Evolutionary conservation across 1,140 invertebrate genomes (phyloP).

Genomic region (Ridgeia piscesae): DNA sequence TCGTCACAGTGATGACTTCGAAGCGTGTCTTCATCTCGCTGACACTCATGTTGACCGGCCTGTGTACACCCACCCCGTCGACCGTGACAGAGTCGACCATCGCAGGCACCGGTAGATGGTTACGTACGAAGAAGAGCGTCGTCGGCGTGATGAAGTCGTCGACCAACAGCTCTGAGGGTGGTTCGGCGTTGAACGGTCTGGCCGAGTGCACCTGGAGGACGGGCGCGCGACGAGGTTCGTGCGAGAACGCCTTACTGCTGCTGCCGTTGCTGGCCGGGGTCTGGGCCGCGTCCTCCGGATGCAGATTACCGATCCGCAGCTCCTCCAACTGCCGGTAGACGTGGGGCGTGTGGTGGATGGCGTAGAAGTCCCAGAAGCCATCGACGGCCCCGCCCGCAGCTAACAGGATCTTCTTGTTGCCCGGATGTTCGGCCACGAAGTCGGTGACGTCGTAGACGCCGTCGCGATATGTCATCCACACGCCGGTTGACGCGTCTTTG

Average conservation of each 20-base stretch:
- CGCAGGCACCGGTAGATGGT: constrained; percentile 84
- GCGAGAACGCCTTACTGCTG: constrained; percentile 77
- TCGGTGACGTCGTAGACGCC: constrained; percentile 96
- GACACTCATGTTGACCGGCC: constrained; percentile 61
- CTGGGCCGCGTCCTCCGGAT: constrained; percentile 43
- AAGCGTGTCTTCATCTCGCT: constrained; percentile 75
- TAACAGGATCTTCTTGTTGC: constrained; percentile 81
- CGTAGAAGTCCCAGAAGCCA: constrained; percentile 94
- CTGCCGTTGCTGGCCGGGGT: constrained; percentile 51
- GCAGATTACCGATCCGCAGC: constrained; percentile 78
- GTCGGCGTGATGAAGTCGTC: constrained; percentile 86
- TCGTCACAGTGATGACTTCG: constrained; percentile 73
- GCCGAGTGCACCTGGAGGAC: constrained; percentile 71
- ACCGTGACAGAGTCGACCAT: constrained; percentile 67
- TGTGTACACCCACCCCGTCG: constrained; percentile 64
- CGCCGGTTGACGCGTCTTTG: constrained; percentile 66
- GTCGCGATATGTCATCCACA: constrained; percentile 81
- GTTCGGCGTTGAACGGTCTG: constrained; percentile 96
- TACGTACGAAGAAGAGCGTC: constrained; percentile 93
- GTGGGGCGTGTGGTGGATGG: constrained; percentile 83
- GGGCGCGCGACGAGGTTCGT: constrained; percentile 80
- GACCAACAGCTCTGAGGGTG: constrained; percentile 75
- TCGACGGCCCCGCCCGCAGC: constrained; percentile 84
- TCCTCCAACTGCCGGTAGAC: constrained; percentile 69
- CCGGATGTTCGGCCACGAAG: constrained; percentile 85